Evolutionary conservation across 2,797 vertebrate genomes (phyloP), one percentile per base, ranked within the genome.

Genomic region (Pipistrellus kuhlii): DNA sequence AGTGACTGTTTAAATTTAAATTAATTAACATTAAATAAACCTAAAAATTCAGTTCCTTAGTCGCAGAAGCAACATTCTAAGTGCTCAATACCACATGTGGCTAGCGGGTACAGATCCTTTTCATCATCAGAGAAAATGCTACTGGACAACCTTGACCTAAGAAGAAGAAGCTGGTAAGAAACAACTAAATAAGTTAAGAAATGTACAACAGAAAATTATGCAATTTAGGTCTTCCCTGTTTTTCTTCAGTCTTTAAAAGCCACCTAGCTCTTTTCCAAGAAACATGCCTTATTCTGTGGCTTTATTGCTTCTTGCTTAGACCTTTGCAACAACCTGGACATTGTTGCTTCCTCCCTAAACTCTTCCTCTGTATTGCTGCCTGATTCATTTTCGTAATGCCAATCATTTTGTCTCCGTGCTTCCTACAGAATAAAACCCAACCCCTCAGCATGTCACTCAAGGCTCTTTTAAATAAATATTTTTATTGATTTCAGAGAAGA

Each of bases 221-320:
- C 20, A 78, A n/a, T 51, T 80, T 88, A 89, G 76, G 32, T 55
- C 78, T 81, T 68, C 25, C 59, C 53, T 94, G 46, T 41, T 77
- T 69, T 51, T 14, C n/a, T 46, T 72, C 25, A 41, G 51, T 32
- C 64, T 66, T 91, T 73, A 51, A 90, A 93, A 53, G 53, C 57
- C 46, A 80, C 2, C 44, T 59, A 12, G 76, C 32, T 55, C n/a
- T 62, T 68, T 85, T 53, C n/a, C 13, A 76, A 38, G 35, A 75
- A 44, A 64, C 62, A 82, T 6, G 25, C 3, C 48, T 86, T 59
- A 55, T 69, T 76, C 85, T 57, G 53, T 4, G 53, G 66, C 71
- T 27, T 93, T 46, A 27, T 71, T 55, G 64, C 46, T 77, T 77
- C 14, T 38, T 59, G 73, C 25, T 89, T 85, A 72, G 69, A 46